Percentiles rank a stretch among this genome's conserved stretches.
Conservation (phyloP, 1,140 invertebrate genomes). For the Nautilus pompilius region DNA sequence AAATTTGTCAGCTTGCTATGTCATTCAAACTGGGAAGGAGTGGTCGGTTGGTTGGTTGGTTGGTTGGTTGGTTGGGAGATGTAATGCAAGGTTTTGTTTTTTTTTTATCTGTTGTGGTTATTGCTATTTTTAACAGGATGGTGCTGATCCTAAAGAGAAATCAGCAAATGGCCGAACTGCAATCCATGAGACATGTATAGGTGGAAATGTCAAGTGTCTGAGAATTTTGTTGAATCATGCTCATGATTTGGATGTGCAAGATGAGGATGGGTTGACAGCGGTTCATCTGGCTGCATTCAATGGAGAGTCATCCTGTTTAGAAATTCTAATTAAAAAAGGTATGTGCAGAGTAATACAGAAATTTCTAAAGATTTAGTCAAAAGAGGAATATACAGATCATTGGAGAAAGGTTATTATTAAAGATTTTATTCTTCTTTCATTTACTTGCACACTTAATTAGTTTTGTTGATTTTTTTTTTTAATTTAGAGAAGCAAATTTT, state of each 20-base stretch:
- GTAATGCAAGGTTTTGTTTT: background rate
- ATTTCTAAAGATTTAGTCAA: background rate
- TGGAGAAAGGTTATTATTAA: too few species aligned
- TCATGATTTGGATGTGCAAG: constrained; percentile 28
- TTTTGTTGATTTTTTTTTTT: too few species aligned
- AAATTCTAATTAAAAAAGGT: constrained; percentile 38
- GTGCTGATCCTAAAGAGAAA: constrained; percentile 15
- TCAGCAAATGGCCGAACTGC: constrained; percentile 29
- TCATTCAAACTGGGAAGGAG: background rate
- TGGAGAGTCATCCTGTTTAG: constrained; percentile 43
- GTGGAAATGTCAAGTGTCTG: constrained; percentile 39
- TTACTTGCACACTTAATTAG: too few species aligned
- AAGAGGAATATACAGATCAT: background rate
- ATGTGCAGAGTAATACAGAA: background rate
- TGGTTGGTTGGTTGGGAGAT: background rate
- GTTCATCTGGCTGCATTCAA: constrained; percentile 44
- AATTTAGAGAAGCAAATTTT: too few species aligned
- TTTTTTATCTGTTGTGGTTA: background rate
- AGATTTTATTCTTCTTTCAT: too few species aligned
- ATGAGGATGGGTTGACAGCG: constrained; percentile 42
- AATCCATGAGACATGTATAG: constrained; percentile 45
- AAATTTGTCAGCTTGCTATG: background rate
- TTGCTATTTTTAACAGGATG: constrained; percentile 18
- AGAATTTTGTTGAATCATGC: constrained; percentile 29
- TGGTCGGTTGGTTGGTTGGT: background rate